These are phyloP conservation scores for Tachypleus tridentatus DNA, from an alignment of 1,140 invertebrate genomes.

Conservation along the genomic window DNA sequence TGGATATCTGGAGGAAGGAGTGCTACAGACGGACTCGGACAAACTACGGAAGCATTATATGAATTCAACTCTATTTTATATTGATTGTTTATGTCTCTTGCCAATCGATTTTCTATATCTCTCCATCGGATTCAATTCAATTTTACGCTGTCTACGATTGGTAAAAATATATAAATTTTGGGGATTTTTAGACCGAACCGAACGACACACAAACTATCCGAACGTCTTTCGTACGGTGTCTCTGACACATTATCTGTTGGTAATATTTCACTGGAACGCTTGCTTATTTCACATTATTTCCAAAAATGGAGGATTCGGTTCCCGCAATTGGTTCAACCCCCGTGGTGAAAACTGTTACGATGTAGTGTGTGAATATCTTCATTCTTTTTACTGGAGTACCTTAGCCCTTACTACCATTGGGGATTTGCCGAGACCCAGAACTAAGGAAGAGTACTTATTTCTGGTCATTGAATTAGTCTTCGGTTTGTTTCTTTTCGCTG, in stretches of 20 bases:
- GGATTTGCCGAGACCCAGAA: slow-evolving; percentile 49
- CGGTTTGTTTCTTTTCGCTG: slow-evolving; percentile 77
- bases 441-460: slow-evolving; percentile 80
- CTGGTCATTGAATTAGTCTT: slow-evolving; percentile 79
- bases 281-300: slow-evolving; percentile 92
- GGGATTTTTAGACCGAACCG: slow-evolving; percentile 95
- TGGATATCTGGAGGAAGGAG: slow-evolving; percentile 90
- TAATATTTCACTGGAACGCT: slow-evolving; percentile 99
- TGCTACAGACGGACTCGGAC: slow-evolving; percentile 85
- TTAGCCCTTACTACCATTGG: slow-evolving; percentile 82
- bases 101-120: slow-evolving; percentile 96
- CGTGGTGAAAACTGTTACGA: slow-evolving; percentile 47
- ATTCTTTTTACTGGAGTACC: slow-evolving; percentile 96
- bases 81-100: slow-evolving; percentile 93
- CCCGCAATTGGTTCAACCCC: slow-evolving; percentile 63
- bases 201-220: slow-evolving; percentile 95
- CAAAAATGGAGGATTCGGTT: slow-evolving; percentile 85
- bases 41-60: slow-evolving; percentile 94
- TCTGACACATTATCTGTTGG: slow-evolving; percentile 88
- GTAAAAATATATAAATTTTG: slow-evolving; percentile 97
- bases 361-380: slow-evolving; percentile 84
- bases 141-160: slow-evolving; percentile 87
- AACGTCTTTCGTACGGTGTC: slow-evolving; percentile 89
- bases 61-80: slow-evolving; percentile 98
- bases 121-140: slow-evolving; percentile 95